Percentiles rank a stretch among this genome's conserved stretches.
These are phyloP conservation scores for Oopsacas minuta DNA, from an alignment of 37 sponge, comb jelly and placozoan species.

Conservation along the genomic window DNA sequence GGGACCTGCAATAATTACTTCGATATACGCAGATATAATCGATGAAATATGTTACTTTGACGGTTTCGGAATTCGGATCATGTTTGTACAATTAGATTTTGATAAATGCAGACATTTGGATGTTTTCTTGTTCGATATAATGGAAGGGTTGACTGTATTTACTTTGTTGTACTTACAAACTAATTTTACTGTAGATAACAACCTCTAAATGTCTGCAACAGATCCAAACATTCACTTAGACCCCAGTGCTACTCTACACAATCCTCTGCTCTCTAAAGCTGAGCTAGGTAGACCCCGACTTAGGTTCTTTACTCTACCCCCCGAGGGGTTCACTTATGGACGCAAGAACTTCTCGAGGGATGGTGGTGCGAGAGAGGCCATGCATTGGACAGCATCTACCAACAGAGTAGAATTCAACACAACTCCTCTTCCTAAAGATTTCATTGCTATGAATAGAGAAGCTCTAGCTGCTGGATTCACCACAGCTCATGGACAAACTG, in stretches of 20 bases:
- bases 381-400: not conserved
- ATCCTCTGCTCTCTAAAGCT: conserved; percentile 22
- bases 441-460: conserved; percentile 56
- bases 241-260: conserved; percentile 1
- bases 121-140: too few species aligned
- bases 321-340: conserved; percentile 60
- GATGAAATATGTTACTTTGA: too few species aligned
- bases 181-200: not conserved
- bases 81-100: too few species aligned
- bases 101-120: too few species aligned
- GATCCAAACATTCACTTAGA: not conserved
- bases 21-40: too few species aligned
- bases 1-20: too few species aligned
- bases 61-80: too few species aligned
- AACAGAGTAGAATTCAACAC: not conserved
- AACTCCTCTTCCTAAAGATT: conserved; percentile 30
- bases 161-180: not conserved
- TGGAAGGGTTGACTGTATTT: not conserved
- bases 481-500: conserved; percentile 69
- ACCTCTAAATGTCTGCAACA: not conserved
- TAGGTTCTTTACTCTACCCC: conserved; percentile 58
- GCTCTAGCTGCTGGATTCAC: conserved; percentile 64
- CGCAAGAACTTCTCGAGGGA: conserved; percentile 35
- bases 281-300: conserved; percentile 37
- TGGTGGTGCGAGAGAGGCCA: conserved; percentile 61